phyloP scores from a whole-genome alignment of 2,113 vertebrate species.

The Microtus oregoni region DNA sequence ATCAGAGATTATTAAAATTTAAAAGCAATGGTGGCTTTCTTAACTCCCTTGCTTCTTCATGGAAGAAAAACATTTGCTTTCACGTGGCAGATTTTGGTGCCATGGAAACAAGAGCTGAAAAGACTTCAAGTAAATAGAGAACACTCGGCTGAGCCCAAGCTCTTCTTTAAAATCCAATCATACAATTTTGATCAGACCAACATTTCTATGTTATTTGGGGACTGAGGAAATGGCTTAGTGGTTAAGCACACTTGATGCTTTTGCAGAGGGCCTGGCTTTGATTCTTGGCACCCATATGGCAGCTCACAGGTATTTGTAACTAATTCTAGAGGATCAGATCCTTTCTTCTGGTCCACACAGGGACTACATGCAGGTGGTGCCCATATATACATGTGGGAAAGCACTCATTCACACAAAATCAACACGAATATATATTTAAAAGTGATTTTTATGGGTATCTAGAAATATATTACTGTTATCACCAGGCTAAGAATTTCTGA shows the following conservation, averaged over 20 bases:
- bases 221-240: no score
- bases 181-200: constrained; percentile 36
- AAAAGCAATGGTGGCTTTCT: constrained; percentile 24
- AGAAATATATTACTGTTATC: not conserved
- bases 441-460: not conserved
- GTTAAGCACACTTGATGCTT: not conserved
- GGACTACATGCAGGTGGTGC: not conserved
- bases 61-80: constrained; percentile 64
- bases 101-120: constrained; percentile 74
- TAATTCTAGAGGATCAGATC: not conserved
- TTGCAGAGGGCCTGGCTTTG: not conserved
- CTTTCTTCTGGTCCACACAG: not conserved
- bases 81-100: constrained; percentile 8
- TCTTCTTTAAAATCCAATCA: constrained; percentile 54
- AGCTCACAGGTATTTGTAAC: not conserved
- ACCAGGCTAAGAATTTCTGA: constrained; percentile 2
- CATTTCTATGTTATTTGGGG: constrained; percentile 3
- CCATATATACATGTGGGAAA: not conserved
- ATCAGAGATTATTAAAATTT: constrained; percentile 52
- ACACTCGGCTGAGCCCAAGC: not conserved
- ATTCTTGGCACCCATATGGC: not conserved
- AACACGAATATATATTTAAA: not conserved
- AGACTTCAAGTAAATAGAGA: constrained; percentile 69
- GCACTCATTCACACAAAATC: not conserved
- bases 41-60: constrained; percentile 46